Evolutionary conservation across 2,888 invertebrate species (phyloP), one percentile per base, ranked within the genome.

Genomic region (Dendrolimus houi): DNA sequence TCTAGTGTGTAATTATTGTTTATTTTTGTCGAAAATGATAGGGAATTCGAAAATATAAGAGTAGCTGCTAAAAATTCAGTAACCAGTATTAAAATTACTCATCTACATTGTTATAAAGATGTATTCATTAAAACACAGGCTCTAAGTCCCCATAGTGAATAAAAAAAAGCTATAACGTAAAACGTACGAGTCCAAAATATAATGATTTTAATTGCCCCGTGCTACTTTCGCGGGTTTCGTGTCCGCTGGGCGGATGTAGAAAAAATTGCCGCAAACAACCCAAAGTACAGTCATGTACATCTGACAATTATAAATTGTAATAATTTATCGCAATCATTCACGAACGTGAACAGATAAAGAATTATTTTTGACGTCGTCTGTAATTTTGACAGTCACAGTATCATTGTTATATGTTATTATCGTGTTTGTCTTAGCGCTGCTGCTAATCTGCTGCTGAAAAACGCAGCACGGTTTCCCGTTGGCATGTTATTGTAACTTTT

Each of bases 171-270:
- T 47, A 47, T 47, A 12, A 8, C 47, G 47, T 6, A 47, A 12
- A 47, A 6, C 6, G 6, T 47, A 47, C 7, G 2, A 47, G 9
- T 47, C 47, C 47, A 61, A 66, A 66, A 69, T 72, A 70, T 66
- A 60, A 67, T 67, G 65, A 65, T 65, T 75, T 79, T 77, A 75
- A 79, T 75, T 77, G 68, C 74, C 66, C 69, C 67, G 78, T 70
- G 68, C 75, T 72, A 77, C 77, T 81, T 81, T 82, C 71, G 71
- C 70, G 68, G 68, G 71, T 71, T 68, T 66, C 61, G 56, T 60
- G 62, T 68, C 70, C 69, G 64, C 68, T 60, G 68, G 67, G 71
- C 79, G 79, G 79, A 81, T 70, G 79, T 75, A 60, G 63, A 76
- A 77, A 80, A 79, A 79, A 75, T 64, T 71, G 61, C 60, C 66